A percentile compares a stretch with the other conserved stretches of the same genome.
phyloP scores from a whole-genome alignment of 2,888 invertebrate species.

The Crioceris asparagi region DNA sequence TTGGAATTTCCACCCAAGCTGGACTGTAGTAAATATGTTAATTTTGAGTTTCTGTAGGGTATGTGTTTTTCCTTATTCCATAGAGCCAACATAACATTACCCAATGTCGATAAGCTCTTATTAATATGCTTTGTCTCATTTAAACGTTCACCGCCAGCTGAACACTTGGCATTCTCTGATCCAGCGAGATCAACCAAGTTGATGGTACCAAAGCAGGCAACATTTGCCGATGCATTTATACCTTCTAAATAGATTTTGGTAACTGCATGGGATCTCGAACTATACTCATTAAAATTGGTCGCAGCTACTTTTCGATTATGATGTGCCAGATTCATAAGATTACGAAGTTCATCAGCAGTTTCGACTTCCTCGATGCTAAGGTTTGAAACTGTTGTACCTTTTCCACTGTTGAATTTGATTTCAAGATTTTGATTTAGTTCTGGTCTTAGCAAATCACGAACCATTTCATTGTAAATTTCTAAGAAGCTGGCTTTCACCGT shows the following conservation, averaged over 20 bases:
- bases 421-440: slow-evolving; percentile 42
- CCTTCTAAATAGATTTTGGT: slow-evolving; percentile 56
- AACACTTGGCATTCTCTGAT: slow-evolving; percentile 67
- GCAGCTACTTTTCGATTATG: slow-evolving; percentile 56
- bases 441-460: slow-evolving; percentile 38
- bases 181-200: slow-evolving; percentile 83
- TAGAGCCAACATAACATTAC: slow-evolving; percentile 72
- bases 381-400: slow-evolving; percentile 48
- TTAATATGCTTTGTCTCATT: slow-evolving; percentile 81
- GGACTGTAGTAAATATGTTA: slow-evolving; percentile 81
- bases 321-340: slow-evolving; percentile 63
- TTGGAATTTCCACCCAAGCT: slow-evolving; percentile 86
- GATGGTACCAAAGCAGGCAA: slow-evolving; percentile 56
- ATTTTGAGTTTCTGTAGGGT: slow-evolving; percentile 81
- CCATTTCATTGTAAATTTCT: slow-evolving; percentile 61
- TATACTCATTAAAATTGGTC: slow-evolving; percentile 48
- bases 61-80: slow-evolving; percentile 75
- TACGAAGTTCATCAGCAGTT: slow-evolving; percentile 53
- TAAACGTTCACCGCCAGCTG: slow-evolving; percentile 42
- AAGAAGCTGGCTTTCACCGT: slow-evolving; percentile 51
- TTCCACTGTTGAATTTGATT: slow-evolving; percentile 43
- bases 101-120: slow-evolving; percentile 66
- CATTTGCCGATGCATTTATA: slow-evolving; percentile 48
- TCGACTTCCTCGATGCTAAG: slow-evolving; percentile 50
- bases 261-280: slow-evolving; percentile 43